Conservation (phyloP, 2,888 invertebrate genomes). For the Teinopalpus imperialis region DNA sequence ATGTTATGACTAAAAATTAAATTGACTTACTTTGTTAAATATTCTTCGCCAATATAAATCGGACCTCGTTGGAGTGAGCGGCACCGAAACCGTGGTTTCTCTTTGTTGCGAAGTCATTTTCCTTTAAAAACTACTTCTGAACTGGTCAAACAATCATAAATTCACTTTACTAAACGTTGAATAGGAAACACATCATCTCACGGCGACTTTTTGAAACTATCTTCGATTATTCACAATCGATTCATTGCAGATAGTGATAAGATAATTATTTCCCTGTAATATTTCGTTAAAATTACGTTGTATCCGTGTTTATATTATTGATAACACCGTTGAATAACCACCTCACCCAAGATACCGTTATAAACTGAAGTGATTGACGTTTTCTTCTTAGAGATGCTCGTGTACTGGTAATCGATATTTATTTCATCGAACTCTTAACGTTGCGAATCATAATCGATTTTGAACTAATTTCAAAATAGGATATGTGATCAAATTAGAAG, state of each 20-base stretch:
- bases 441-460: too few relatives aligned
- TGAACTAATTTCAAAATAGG: too few relatives aligned
- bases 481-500: too few relatives aligned
- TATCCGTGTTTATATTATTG: constrained; percentile 35
- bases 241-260: constrained; percentile 49
- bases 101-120: constrained; percentile 64
- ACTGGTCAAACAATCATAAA: constrained; percentile 35
- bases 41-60: constrained; percentile 77
- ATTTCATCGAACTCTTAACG: too few relatives aligned
- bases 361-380: constrained; percentile 32
- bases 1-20: constrained; percentile 8
- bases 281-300: constrained; percentile 35
- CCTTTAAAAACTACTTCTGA: constrained; percentile 41
- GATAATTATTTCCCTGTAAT: constrained; percentile 43
- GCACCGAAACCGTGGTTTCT: constrained; percentile 66
- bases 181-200: constrained; percentile 40
- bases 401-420: too few relatives aligned
- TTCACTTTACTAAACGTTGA: constrained; percentile 26
- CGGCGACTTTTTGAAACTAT: constrained; percentile 33
- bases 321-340: constrained; percentile 23
- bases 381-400: too few relatives aligned
- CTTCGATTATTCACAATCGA: constrained; percentile 49
- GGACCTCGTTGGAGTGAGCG: constrained; percentile 66
- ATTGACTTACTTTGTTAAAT: constrained; percentile 69
- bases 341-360: constrained; percentile 41